Conservation (phyloP, 2,888 invertebrate genomes). For the Lepeophtheirus nordmannii region DNA sequence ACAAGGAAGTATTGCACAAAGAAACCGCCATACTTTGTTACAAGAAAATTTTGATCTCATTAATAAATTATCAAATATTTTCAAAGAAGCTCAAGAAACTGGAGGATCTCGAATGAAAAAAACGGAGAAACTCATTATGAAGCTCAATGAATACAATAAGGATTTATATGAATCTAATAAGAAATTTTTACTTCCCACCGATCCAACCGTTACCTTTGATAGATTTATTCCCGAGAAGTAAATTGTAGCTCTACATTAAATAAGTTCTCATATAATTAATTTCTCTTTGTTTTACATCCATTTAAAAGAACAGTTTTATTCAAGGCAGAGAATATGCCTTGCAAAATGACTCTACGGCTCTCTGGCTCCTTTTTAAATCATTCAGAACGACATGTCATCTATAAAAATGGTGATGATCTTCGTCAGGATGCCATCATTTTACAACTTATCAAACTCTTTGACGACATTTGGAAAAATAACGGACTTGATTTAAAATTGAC, state of each 20-base stretch:
- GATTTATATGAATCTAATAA: not conserved
- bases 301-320: not conserved
- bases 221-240: not conserved
- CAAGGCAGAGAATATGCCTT: not conserved
- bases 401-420: constrained; percentile 9
- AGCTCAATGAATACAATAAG: constrained; percentile 5
- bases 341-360: not conserved
- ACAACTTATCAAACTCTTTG: constrained; percentile 8
- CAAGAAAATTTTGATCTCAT: constrained; percentile 6
- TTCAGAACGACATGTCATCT: constrained; percentile 2
- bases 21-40: not conserved
- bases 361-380: not conserved
- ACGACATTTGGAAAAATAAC: not conserved
- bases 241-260: not conserved
- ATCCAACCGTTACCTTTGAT: not conserved
- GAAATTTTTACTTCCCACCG: not conserved
- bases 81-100: not conserved
- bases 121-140: not conserved
- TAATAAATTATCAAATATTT: not conserved
- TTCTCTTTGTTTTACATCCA: not conserved
- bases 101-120: not conserved
- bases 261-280: not conserved
- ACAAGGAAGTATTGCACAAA: not conserved
- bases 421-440: constrained; percentile 2
- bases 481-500: constrained; percentile 11